phyloP scores from a whole-genome alignment of 1,140 invertebrate genomes.

The Drosophila gunungcola region DNA sequence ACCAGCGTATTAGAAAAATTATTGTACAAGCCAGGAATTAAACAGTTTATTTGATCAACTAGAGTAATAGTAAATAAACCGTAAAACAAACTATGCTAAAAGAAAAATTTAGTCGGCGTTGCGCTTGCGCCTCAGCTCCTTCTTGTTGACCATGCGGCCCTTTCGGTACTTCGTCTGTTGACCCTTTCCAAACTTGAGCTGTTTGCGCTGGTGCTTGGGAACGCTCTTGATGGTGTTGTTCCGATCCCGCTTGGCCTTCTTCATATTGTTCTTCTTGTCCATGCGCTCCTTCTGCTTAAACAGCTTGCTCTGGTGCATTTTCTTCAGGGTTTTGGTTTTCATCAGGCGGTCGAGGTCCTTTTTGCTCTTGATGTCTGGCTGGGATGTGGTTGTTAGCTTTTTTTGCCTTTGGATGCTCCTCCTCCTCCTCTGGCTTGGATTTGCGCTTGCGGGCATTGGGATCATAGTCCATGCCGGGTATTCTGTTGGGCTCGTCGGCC shows the following conservation, averaged over 20 bases:
- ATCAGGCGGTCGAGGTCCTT: constrained; percentile 89
- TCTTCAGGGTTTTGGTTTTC: constrained; percentile 88
- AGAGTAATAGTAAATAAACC: constrained; percentile 79
- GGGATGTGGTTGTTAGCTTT: constrained; percentile 6
- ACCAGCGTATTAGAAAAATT: constrained; percentile 71
- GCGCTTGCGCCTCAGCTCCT: constrained; percentile 64
- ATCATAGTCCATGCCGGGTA: constrained; percentile 87
- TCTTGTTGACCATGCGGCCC: constrained; percentile 66
- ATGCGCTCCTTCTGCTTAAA: constrained; percentile 90
- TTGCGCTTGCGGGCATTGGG: constrained; percentile 53
- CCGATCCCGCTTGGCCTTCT: constrained; percentile 85
- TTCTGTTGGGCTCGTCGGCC: constrained; percentile 80
- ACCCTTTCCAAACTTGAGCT: constrained; percentile 55
- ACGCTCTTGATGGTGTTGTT: constrained; percentile 76
- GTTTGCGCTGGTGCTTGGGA: constrained; percentile 70
- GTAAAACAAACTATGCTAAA: constrained; percentile 46
- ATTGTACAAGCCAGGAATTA: constrained; percentile 52
- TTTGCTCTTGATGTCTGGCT: constrained; percentile 83
- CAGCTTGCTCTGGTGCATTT: constrained; percentile 89
- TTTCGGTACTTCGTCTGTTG: constrained; percentile 63
- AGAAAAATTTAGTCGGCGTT: constrained; percentile 47
- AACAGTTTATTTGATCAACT: constrained; percentile 73
- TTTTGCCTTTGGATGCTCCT: background rate
- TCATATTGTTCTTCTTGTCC: constrained; percentile 87
- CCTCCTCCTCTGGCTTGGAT: background rate